phyloP scores from a whole-genome alignment of 2,888 invertebrate genomes.

The Lithosia quadra region DNA sequence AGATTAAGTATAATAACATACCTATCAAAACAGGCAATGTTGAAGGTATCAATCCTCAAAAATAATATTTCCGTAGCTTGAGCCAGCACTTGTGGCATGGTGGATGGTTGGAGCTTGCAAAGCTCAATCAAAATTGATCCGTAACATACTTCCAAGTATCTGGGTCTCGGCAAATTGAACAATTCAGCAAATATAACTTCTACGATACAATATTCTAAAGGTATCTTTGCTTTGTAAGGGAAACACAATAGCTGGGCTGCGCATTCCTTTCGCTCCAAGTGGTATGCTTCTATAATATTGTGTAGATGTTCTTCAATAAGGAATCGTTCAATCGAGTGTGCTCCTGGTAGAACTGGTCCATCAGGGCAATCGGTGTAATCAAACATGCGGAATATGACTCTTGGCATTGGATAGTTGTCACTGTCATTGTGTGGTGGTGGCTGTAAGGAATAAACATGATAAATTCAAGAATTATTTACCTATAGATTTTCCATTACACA shows the following conservation, averaged over 20 bases:
- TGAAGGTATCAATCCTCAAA: constrained; percentile 98
- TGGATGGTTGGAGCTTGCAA: constrained; percentile 98
- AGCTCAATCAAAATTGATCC: constrained; percentile 98
- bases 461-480: not conserved
- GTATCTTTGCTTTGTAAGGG: constrained; percentile 97
- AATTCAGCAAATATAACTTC: constrained; percentile 98
- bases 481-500: no score
- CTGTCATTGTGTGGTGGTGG: constrained; percentile 97
- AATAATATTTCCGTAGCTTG: constrained; percentile 99
- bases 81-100: constrained; percentile 98
- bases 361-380: constrained; percentile 99
- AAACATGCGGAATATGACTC: constrained; percentile 98
- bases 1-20: constrained; percentile 58
- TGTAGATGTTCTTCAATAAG: constrained; percentile 98
- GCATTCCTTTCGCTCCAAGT: constrained; percentile 97
- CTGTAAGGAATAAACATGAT: constrained; percentile 67
- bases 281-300: constrained; percentile 96
- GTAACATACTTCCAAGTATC: constrained; percentile 96
- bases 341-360: constrained; percentile 96
- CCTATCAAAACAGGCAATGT: constrained; percentile 97
- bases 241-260: constrained; percentile 97
- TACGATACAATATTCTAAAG: constrained; percentile 98
- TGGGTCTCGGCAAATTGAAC: constrained; percentile 96
- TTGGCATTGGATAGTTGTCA: constrained; percentile 97
- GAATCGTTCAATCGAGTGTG: constrained; percentile 98